Base-by-base conservation (phyloP, 2,113 vertebrate genomes). In the Nettapus auritus region DNA sequence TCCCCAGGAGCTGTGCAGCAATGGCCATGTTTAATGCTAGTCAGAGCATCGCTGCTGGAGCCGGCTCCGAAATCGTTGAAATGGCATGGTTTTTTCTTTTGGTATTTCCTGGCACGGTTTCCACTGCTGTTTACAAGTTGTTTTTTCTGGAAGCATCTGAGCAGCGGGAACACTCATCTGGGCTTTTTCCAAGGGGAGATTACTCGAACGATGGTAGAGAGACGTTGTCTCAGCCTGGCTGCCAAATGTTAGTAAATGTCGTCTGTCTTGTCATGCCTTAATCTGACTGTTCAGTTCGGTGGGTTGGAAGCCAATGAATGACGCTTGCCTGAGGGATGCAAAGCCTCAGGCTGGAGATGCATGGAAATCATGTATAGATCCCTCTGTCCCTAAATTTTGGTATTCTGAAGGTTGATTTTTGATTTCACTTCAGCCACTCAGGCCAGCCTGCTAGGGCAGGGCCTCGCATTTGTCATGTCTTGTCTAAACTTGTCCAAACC, bases 391-490 rank as follows among this genome's bases (percentile, higher is more conserved):
- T 23, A 10, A 69, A 69, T 93, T 70, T 91, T 33, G 12, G 69
- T 83, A 82, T 77, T 80, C 95, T 94, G 59, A 69, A 95, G 94
- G 95, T 91, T 4, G 13, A 79, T 96, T 86, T 95, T 96, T 1
- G 34, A 94, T 89, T 93, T 97, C 56, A 13, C 80, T 82, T 81
- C 86, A 96, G 89, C 77, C 81, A 66, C 75, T 28, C 70, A 95
- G 62, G 90, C 81, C 3, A 7, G 88, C 93, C 96, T 93, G 83
- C 68, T 93, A 70, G 92, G 71, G n/a, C 69, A 79, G 62, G 77
- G 48, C 82, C 84, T 96, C 11, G 3, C 89, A 77, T 95, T 95
- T 97, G 94, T 96, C 83, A 68, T n/a, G 15, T 75, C 92, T 90
- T 88, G 76, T 97, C 86, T 80, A 90, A 94, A 21, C 20, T 46